phyloP scores from a whole-genome alignment of 2,888 invertebrate genomes.

The Napeogenes inachia region DNA sequence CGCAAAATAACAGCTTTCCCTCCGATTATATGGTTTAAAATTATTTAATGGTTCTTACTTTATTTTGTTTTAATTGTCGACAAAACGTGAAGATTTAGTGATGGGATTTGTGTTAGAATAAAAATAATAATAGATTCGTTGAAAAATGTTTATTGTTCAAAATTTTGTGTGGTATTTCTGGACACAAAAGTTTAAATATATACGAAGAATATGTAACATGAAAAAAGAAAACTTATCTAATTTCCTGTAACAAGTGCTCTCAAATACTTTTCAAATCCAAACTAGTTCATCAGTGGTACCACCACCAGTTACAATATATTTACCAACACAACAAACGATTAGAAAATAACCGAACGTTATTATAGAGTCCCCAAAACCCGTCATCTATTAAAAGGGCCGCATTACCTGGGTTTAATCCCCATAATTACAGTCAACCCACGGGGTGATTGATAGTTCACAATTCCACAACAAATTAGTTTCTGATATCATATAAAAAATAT shows the following conservation, averaged over 20 bases:
- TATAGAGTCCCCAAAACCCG: slow-evolving; percentile 39
- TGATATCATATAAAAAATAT: slow-evolving; percentile 59
- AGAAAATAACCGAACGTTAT: slow-evolving; percentile 38
- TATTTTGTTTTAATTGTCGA: slow-evolving; percentile 6
- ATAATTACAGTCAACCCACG: slow-evolving; percentile 72
- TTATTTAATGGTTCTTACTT: slow-evolving; percentile 33
- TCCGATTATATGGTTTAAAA: slow-evolving; percentile 41
- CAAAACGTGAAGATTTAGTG: neutral
- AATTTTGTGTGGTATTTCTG: too few species aligned
- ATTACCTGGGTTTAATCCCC: slow-evolving; percentile 69
- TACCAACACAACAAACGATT: neutral
- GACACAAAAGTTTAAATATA: too few species aligned
- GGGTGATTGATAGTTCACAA: slow-evolving; percentile 67
- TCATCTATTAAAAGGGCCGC: slow-evolving; percentile 50
- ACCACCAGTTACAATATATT: too few species aligned
- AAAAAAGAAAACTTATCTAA: too few species aligned
- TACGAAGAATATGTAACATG: too few species aligned
- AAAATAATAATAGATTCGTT: too few species aligned
- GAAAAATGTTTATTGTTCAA: too few species aligned
- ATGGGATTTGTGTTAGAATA: too few species aligned
- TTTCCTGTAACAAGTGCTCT: too few species aligned
- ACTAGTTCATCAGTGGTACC: too few species aligned
- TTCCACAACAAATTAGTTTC: slow-evolving; percentile 60
- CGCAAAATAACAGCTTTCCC: slow-evolving; percentile 60
- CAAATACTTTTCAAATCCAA: too few species aligned